Percentiles rank a stretch among this genome's conserved stretches.
Evolutionary conservation across 2,888 invertebrate species (phyloP).

Genomic region (Bugulina stolonifera): DNA sequence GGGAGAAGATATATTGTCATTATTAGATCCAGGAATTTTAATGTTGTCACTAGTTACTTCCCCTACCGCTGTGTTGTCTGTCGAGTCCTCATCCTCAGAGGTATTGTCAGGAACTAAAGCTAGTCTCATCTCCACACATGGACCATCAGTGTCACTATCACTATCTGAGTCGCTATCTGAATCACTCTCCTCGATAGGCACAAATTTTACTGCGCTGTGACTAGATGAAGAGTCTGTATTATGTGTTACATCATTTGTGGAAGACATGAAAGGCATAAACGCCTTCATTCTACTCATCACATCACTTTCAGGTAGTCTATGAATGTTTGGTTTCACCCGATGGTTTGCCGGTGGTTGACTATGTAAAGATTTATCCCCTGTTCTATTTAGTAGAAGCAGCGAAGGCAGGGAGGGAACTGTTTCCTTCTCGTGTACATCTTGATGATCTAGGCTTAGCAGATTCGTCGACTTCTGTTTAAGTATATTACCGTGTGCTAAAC

Average conservation of each 20-base stretch:
- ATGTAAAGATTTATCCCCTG: too few species aligned
- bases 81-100: not conserved
- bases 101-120: not conserved
- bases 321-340: conserved; percentile 4
- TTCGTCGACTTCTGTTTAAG: too few species aligned
- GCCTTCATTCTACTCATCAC: not conserved
- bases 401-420: too few species aligned
- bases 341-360: too few species aligned
- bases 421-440: too few species aligned
- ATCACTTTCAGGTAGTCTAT: not conserved
- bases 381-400: too few species aligned
- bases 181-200: not conserved
- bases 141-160: not conserved
- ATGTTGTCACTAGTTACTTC: conserved; percentile 16
- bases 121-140: conserved; percentile 8
- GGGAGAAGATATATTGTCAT: not conserved
- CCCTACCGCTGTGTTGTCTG: not conserved
- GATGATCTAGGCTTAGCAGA: too few species aligned
- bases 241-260: not conserved
- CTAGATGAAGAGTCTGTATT: not conserved
- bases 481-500: too few species aligned
- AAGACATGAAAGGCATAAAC: not conserved
- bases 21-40: not conserved
- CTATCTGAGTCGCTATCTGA: not conserved
- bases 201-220: not conserved